Evolutionary conservation across 2,888 invertebrate species (phyloP), one percentile per base, ranked within the genome.

Genomic region (Apamea monoglypha): DNA sequence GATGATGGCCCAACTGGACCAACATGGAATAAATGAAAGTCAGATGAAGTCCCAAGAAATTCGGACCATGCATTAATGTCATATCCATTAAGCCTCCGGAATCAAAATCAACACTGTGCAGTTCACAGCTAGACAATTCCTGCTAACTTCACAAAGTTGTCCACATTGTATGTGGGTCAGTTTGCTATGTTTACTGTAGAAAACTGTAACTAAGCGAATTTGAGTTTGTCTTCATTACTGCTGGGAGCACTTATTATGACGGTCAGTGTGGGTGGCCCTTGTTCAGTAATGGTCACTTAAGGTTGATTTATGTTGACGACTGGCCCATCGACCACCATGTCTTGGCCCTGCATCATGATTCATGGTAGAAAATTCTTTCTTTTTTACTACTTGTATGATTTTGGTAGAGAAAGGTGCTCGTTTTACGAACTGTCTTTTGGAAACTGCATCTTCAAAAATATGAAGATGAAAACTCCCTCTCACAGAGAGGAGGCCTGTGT

Each of bases 221-320:
- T 68, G 76, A 76, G 56, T 56, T 18, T 44, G 32, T 69, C 84
- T 72, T 56, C 40, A 73, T 80, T 72, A 79, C 47, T 63, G 56
- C 14, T 40, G 68, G 21, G 16, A 25, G 25, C 32, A 71, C 47
- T 68, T 68, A 61, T 61, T 71, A 82, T 63, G 50, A n/a, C 18
- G 84, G 40, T n/a, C 56, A 79, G 63, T 63, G 18, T 25, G 44
- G 56, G 40, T 68, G 56, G 47, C 56, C 14, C 40, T n/a, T 56
- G 40, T 64, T 50, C 63, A 21, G 68, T 82, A 79, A 82, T 79
- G 63, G 68, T 50, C 72, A 80, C 82, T 82, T 82, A 64, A 44
- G 36, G 40, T 44, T 73, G 73, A 84, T 80, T 80, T 82, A 84
- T 84, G 80, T 44, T 73, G 50, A 82, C 80, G 64, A 53, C 84